A percentile compares a stretch with the other conserved stretches of the same genome.
phyloP scores from a whole-genome alignment of 1,140 invertebrate genomes.

The Apis cerana region DNA sequence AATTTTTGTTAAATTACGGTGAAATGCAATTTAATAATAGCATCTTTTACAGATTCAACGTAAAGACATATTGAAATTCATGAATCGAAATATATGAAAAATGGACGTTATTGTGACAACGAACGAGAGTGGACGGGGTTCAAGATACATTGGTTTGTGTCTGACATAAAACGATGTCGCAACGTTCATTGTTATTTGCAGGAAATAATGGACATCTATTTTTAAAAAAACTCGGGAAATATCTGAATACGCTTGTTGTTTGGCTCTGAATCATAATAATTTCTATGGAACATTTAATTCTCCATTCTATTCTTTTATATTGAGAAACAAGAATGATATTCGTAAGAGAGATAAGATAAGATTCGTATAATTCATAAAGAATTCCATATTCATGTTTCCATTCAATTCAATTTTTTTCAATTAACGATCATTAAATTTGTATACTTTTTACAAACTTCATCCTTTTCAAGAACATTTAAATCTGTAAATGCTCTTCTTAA shows the following conservation, averaged over 20 bases:
- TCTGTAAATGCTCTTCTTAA: not conserved
- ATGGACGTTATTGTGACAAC: conserved; percentile 47
- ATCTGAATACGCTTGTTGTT: not conserved
- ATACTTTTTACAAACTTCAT: too few species aligned
- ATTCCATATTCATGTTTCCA: not conserved
- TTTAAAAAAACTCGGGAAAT: conserved; percentile 1
- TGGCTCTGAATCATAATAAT: conserved; percentile 25
- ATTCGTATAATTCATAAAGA: not conserved
- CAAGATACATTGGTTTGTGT: conserved; percentile 37
- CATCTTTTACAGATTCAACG: conserved; percentile 1
- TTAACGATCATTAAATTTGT: too few species aligned
- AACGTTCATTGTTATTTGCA: not conserved
- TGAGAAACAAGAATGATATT: not conserved
- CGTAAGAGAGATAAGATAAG: not conserved
- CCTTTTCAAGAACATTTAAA: not conserved
- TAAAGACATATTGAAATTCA: conserved; percentile 3
- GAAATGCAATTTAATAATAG: not conserved
- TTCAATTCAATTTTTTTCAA: not conserved
- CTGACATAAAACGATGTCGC: conserved; percentile 15
- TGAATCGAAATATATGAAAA: conserved; percentile 37
- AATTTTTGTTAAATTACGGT: not conserved
- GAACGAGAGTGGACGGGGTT: conserved; percentile 61
- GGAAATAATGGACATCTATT: conserved; percentile 8
- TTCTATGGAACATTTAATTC: not conserved
- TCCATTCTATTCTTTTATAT: not conserved